phyloP scores from a whole-genome alignment of 1,140 invertebrate species.

The Tetraneura akinire region DNA sequence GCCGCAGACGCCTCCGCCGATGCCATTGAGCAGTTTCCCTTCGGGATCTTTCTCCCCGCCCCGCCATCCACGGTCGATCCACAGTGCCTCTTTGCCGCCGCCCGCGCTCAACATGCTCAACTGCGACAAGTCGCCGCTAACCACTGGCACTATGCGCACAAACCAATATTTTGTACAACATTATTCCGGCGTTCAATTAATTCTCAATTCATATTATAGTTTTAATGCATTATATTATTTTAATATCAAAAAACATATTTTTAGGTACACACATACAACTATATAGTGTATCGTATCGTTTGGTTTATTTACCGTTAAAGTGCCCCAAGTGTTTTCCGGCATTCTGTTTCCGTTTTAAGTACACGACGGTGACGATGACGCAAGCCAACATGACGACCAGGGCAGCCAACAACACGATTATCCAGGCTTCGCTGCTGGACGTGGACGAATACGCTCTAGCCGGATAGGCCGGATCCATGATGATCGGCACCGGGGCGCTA shows the following conservation, averaged over 20 bases:
- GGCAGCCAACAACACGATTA: slow-evolving; percentile 71
- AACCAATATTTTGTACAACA: no score
- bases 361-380: slow-evolving; percentile 64
- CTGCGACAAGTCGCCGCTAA: slow-evolving; percentile 54
- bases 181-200: no score
- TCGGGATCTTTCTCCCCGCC: slow-evolving; percentile 66
- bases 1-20: slow-evolving; percentile 55
- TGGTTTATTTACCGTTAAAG: slow-evolving; percentile 53
- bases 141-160: slow-evolving; percentile 54
- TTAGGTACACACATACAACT: no score
- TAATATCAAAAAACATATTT: no score
- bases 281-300: no score
- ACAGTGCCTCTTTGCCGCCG: slow-evolving; percentile 69
- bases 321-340: slow-evolving; percentile 55
- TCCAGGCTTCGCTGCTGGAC: slow-evolving; percentile 69
- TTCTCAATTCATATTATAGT: no score
- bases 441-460: slow-evolving; percentile 46
- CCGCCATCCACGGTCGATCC: slow-evolving; percentile 76
- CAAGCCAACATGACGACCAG: slow-evolving; percentile 69
- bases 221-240: no score
- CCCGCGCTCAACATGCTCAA: slow-evolving; percentile 54
- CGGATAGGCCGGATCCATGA: slow-evolving; percentile 64
- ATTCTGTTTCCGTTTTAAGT: slow-evolving; percentile 67
- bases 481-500: slow-evolving; percentile 64
- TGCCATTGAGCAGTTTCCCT: slow-evolving; percentile 66